phyloP scores from a whole-genome alignment of 2,113 vertebrate genomes.

The Bubo scandiacus region DNA sequence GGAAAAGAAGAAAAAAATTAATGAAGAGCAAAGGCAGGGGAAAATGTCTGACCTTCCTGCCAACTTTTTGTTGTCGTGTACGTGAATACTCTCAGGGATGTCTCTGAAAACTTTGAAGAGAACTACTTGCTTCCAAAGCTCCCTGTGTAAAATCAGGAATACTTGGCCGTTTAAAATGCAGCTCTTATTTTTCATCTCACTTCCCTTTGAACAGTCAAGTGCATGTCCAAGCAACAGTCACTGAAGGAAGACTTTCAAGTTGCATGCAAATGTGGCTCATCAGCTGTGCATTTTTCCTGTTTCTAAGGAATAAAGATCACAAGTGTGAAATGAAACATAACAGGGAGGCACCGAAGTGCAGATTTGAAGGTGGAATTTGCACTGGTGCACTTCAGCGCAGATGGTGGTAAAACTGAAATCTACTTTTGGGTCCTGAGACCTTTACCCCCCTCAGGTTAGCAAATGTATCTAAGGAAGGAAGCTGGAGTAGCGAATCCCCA shows the following conservation, averaged over 20 bases:
- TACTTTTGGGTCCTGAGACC: slow-evolving; percentile 12
- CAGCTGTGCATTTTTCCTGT: slow-evolving; percentile 34
- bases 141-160: background rate
- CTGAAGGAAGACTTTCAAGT: background rate
- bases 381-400: slow-evolving; percentile 28
- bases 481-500: slow-evolving; percentile 1
- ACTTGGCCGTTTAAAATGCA: background rate
- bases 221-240: background rate
- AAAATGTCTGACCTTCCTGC: background rate
- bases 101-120: background rate
- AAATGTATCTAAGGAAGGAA: background rate
- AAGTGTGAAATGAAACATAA: slow-evolving; percentile 58
- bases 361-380: slow-evolving; percentile 39
- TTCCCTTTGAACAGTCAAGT: background rate
- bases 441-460: slow-evolving; percentile 8
- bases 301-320: slow-evolving; percentile 47
- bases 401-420: slow-evolving; percentile 7
- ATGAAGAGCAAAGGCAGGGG: background rate
- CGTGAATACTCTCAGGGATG: background rate
- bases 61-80: background rate
- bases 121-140: background rate
- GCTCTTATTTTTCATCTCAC: background rate
- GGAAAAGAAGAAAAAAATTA: background rate
- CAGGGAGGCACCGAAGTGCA: slow-evolving; percentile 24
- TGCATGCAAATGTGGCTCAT: background rate